A percentile compares a stretch with the other conserved stretches of the same genome.
Evolutionary conservation across 2,797 vertebrate genomes (phyloP).

Genomic region (Gallinago stenura): DNA sequence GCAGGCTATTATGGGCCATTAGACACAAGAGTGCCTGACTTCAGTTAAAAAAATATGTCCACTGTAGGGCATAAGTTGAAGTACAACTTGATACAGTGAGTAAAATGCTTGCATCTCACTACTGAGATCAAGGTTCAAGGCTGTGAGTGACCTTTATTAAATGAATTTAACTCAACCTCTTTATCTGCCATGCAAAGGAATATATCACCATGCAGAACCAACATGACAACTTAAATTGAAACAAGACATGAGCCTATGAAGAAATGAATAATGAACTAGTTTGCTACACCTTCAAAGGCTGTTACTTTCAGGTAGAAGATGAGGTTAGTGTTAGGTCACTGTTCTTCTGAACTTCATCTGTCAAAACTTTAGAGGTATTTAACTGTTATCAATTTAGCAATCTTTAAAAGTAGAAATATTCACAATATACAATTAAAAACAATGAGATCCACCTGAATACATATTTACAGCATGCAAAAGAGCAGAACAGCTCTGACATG

Average conservation of each 20-base stretch:
- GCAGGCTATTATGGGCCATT: background rate
- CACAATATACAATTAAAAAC: constrained; percentile 22
- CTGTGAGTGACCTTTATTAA: background rate
- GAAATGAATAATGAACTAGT: constrained; percentile 31
- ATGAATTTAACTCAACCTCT: constrained; percentile 10
- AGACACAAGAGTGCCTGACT: background rate
- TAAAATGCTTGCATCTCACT: constrained; percentile 21
- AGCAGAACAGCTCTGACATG: background rate
- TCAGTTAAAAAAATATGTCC: background rate
- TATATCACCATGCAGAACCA: constrained; percentile 19
- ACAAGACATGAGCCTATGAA: background rate
- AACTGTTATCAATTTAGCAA: background rate
- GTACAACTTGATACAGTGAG: background rate
- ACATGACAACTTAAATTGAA: constrained; percentile 50
- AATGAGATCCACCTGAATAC: background rate
- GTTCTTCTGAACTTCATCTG: background rate
- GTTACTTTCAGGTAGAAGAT: background rate
- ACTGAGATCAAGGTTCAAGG: constrained; percentile 37
- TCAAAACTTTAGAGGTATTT: background rate
- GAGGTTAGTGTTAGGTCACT: constrained; percentile 9
- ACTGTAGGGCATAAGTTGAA: background rate
- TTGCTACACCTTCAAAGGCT: background rate
- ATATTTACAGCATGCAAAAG: background rate
- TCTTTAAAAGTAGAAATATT: constrained; percentile 9
- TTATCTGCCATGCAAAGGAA: background rate